phyloP scores from a whole-genome alignment of 2,113 vertebrate genomes.

The Loxodonta africana region DNA sequence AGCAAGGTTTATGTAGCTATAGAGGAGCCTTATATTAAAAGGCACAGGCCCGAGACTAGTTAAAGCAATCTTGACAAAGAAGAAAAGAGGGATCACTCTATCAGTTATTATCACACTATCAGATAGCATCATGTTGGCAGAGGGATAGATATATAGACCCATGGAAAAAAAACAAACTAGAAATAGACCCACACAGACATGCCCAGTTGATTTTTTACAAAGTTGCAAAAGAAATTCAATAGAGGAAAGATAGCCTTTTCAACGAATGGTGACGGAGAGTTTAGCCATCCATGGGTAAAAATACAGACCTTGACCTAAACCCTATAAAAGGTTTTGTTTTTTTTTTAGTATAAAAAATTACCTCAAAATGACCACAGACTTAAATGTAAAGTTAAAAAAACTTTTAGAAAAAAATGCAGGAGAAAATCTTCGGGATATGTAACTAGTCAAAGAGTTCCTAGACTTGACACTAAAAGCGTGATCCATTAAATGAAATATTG shows the following conservation, averaged over 20 bases:
- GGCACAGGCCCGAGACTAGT: background rate
- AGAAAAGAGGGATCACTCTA: background rate
- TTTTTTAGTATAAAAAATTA: background rate
- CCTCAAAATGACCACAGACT: background rate
- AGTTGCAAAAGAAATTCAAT: background rate
- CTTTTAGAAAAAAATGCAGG: background rate
- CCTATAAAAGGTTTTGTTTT: no score
- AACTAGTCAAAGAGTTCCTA: background rate
- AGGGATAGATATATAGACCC: background rate
- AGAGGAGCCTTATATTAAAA: background rate
- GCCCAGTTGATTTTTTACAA: background rate
- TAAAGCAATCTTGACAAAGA: background rate
- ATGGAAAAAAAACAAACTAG: background rate
- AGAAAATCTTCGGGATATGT: background rate
- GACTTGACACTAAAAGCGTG: background rate
- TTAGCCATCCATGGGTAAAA: background rate
- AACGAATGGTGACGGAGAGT: background rate
- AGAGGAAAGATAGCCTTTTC: background rate
- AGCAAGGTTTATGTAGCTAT: background rate
- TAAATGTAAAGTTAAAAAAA: background rate
- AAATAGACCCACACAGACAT: background rate
- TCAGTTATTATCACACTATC: background rate
- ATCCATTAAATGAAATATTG: background rate
- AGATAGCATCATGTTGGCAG: background rate
- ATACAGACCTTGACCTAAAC: background rate